These are phyloP conservation scores for Melanerpes formicivorus DNA, from an alignment of 2,113 vertebrate genomes.

Conservation along the genomic window DNA sequence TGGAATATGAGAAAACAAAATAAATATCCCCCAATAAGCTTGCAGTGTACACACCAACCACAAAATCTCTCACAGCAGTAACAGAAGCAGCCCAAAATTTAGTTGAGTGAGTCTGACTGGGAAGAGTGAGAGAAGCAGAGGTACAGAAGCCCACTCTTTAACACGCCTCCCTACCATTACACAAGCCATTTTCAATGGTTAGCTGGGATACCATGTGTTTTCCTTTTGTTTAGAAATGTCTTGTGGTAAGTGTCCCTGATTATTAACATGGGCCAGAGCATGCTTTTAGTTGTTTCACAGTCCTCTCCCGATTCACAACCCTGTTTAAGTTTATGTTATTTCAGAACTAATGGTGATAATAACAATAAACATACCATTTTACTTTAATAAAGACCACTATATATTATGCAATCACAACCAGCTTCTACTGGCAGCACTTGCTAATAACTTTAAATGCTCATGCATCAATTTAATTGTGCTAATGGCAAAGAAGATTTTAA, in stretches of 20 bases:
- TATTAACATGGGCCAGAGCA: neutral
- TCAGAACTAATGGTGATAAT: slow-evolving; percentile 44
- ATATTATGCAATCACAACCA: slow-evolving; percentile 53
- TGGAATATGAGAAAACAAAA: slow-evolving; percentile 5
- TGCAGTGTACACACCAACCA: neutral
- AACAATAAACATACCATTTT: slow-evolving; percentile 60
- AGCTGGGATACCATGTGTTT: neutral
- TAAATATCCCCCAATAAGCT: neutral
- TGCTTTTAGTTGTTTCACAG: neutral
- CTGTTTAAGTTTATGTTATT: slow-evolving; percentile 39
- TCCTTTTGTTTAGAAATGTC: neutral
- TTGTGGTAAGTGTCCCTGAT: neutral
- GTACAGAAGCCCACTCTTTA: neutral
- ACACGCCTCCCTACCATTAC: neutral
- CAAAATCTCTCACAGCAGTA: neutral
- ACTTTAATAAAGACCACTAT: slow-evolving; percentile 48
- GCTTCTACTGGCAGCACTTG: slow-evolving; percentile 52
- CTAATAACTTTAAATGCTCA: slow-evolving; percentile 60
- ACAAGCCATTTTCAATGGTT: neutral
- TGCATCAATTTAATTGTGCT: slow-evolving; percentile 62
- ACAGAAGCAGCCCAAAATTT: slow-evolving; percentile 5
- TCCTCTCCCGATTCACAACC: neutral
- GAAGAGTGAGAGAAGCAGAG: slow-evolving; percentile 4
- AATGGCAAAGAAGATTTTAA: slow-evolving; percentile 61
- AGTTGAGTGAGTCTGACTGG: neutral